Percentiles rank a stretch among this genome's conserved stretches.
Conservation (phyloP, 2,888 invertebrate species). For the Mesoligia furuncula region DNA sequence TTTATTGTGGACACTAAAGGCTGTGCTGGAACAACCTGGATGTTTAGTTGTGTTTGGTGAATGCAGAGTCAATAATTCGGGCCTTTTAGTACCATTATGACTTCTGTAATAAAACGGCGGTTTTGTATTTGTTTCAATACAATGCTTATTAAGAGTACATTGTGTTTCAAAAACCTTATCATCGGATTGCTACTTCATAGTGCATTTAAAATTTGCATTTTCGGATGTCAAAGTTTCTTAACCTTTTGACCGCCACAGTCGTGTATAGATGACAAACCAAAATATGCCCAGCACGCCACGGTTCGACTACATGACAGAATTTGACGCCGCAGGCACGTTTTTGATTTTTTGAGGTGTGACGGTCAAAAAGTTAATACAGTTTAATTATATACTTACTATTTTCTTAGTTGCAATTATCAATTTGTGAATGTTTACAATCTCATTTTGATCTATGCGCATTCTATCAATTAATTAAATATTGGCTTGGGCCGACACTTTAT, state of each 20-base stretch:
- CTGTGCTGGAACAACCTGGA: neutral
- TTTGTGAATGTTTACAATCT: neutral
- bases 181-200: neutral
- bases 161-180: neutral
- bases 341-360: no score
- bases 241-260: no score
- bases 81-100: conserved; percentile 12
- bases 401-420: no score
- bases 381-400: neutral
- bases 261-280: no score
- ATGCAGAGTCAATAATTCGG: neutral
- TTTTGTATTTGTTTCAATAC: conserved; percentile 5
- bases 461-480: neutral
- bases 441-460: neutral
- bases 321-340: no score
- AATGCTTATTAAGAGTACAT: neutral
- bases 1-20: conserved; percentile 6
- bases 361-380: no score
- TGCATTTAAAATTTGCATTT: neutral
- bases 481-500: neutral
- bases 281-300: no score
- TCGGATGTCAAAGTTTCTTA: neutral
- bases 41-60: neutral
- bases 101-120: neutral
- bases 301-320: no score